A percentile compares a stretch with the other conserved stretches of the same genome.
Conservation (phyloP, 2,113 vertebrate species). For the Aramus guarauna region DNA sequence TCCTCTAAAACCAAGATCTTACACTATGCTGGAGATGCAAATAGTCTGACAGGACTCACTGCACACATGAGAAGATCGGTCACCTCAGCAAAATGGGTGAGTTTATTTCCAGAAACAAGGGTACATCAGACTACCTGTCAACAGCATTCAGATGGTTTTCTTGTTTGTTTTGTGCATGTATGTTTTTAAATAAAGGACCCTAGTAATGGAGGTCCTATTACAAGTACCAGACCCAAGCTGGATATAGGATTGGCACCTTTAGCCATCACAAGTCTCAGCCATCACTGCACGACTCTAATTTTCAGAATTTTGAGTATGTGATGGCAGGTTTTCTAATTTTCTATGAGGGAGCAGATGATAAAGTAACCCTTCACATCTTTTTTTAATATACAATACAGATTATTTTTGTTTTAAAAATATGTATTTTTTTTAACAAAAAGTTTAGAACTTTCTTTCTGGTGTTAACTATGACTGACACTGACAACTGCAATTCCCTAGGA, state of each 20-base stretch:
- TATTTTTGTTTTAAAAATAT: background rate
- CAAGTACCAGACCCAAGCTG: background rate
- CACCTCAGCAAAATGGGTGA: background rate
- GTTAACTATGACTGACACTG: background rate
- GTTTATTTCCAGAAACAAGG: background rate
- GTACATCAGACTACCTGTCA: background rate
- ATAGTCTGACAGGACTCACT: background rate
- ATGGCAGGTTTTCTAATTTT: background rate
- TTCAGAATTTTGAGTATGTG: background rate
- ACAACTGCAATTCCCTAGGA: background rate
- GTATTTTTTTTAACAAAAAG: background rate
- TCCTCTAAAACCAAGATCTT: background rate
- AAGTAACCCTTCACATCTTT: background rate
- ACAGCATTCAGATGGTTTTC: background rate
- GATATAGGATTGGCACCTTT: background rate
- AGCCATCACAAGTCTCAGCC: too few relatives aligned
- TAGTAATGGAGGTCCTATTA: background rate
- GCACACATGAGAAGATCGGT: background rate
- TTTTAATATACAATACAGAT: background rate
- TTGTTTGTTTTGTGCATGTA: background rate
- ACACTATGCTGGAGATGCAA: background rate
- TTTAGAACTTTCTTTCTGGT: background rate
- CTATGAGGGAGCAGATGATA: background rate
- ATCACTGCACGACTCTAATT: background rate
- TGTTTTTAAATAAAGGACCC: background rate